Evolutionary conservation across 1,140 invertebrate species (phyloP).

Genomic region (Drosophila orosa): DNA sequence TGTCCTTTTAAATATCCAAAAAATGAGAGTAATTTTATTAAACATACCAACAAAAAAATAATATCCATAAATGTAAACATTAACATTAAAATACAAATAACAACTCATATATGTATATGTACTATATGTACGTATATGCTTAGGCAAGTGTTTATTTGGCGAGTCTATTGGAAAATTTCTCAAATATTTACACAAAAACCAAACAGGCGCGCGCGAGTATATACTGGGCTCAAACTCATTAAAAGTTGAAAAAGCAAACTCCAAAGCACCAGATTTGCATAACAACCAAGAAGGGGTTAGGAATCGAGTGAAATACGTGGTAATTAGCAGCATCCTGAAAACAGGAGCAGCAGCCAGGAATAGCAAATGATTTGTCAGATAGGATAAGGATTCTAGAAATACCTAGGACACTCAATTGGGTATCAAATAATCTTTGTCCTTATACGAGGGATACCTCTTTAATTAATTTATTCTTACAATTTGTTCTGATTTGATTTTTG

Average conservation of each 20-base stretch:
- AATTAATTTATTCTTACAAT: no score
- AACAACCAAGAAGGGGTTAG: conserved; percentile 28
- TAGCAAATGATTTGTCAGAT: conserved; percentile 12
- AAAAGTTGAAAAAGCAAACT: conserved; percentile 43
- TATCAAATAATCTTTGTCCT: neutral
- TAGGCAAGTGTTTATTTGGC: conserved; percentile 49
- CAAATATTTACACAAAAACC: conserved; percentile 63
- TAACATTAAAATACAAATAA: conserved; percentile 36
- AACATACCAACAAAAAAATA: conserved; percentile 19
- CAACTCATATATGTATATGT: conserved; percentile 11
- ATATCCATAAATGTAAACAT: conserved; percentile 19
- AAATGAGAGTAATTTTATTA: conserved; percentile 24
- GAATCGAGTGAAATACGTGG: conserved; percentile 27
- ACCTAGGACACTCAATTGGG: neutral
- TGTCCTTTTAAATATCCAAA: neutral
- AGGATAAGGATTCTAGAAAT: neutral
- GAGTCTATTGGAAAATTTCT: conserved; percentile 58
- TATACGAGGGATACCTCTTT: no score
- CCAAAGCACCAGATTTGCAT: conserved; percentile 16
- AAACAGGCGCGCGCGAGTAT: conserved; percentile 21
- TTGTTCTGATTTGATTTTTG: no score
- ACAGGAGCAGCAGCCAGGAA: conserved; percentile 1
- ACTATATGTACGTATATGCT: conserved; percentile 14
- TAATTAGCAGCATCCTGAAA: conserved; percentile 38
- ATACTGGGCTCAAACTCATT: conserved; percentile 50